These are phyloP conservation scores for Pituophis catenifer DNA, from an alignment of 2,113 vertebrate genomes.

Conservation along the genomic window DNA sequence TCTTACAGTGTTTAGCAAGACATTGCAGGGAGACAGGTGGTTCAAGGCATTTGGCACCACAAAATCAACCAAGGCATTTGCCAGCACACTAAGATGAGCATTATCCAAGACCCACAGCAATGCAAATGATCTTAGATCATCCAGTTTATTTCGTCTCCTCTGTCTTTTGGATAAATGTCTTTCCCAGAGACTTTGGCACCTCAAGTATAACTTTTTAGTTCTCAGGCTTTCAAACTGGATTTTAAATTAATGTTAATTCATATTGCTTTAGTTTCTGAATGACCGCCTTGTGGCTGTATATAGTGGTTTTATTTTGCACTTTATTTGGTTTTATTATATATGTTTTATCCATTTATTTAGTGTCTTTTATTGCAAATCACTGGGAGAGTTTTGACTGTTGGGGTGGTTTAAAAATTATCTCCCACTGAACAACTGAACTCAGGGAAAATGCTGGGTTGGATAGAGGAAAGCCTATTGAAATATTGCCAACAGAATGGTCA, in stretches of 20 bases:
- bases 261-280: not conserved
- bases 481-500: not conserved
- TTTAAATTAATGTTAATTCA: not conserved
- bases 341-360: not conserved
- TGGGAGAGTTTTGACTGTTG: not conserved
- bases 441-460: not conserved
- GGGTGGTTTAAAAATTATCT: not conserved
- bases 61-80: not conserved
- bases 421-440: not conserved
- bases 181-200: not conserved
- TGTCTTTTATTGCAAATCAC: not conserved
- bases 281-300: not conserved
- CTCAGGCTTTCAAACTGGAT: not conserved
- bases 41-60: not conserved
- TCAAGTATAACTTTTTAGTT: not conserved
- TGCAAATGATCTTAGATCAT: too few species aligned
- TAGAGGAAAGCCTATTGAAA: not conserved
- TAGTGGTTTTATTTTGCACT: not conserved
- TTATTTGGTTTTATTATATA: not conserved
- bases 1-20: not conserved
- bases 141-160: not conserved
- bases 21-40: too few species aligned
- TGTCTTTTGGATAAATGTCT: not conserved
- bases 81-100: not conserved
- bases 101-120: not conserved